phyloP scores from a whole-genome alignment of 2,888 invertebrate genomes.

The Ectropis crepuscularia region DNA sequence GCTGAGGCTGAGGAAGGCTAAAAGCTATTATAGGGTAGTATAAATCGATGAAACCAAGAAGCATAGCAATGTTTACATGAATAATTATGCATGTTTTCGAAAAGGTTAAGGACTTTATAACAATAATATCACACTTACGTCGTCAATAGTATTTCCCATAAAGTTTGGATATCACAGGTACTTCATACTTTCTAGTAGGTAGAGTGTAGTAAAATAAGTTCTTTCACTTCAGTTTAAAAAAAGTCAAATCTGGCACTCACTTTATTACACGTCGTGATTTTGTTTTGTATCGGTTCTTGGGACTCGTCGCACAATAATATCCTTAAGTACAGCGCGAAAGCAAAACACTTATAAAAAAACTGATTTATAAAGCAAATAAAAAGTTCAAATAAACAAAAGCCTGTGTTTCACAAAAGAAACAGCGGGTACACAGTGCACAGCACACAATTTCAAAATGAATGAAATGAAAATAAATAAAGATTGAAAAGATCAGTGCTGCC shows the following conservation, averaged over 20 bases:
- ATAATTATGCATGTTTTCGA: background rate
- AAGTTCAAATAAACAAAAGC: conserved; percentile 22
- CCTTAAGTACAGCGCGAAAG: background rate
- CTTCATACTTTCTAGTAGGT: conserved; percentile 38
- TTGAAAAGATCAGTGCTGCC: background rate
- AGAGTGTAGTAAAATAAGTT: conserved; percentile 29
- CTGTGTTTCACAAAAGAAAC: conserved; percentile 7
- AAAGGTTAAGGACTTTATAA: conserved; percentile 26
- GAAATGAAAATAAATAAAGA: background rate
- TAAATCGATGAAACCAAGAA: too few relatives aligned
- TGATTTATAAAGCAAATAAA: conserved; percentile 12
- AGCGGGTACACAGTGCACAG: conserved; percentile 6
- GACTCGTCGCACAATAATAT: background rate
- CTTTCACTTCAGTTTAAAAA: conserved; percentile 33
- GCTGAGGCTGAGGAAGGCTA: too few relatives aligned
- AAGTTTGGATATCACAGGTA: conserved; percentile 40
- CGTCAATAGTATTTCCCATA: conserved; percentile 56
- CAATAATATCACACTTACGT: conserved; percentile 48
- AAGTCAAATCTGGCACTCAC: conserved; percentile 17
- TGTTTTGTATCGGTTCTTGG: background rate
- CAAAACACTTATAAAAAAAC: conserved; percentile 15
- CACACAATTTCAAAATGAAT: background rate
- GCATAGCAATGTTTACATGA: too few relatives aligned
- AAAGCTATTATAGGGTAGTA: too few relatives aligned
- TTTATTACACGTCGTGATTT: background rate